Evolutionary conservation across 2,888 invertebrate species (phyloP), one percentile per base, ranked within the genome.

Genomic region (Corbicula japonica): DNA sequence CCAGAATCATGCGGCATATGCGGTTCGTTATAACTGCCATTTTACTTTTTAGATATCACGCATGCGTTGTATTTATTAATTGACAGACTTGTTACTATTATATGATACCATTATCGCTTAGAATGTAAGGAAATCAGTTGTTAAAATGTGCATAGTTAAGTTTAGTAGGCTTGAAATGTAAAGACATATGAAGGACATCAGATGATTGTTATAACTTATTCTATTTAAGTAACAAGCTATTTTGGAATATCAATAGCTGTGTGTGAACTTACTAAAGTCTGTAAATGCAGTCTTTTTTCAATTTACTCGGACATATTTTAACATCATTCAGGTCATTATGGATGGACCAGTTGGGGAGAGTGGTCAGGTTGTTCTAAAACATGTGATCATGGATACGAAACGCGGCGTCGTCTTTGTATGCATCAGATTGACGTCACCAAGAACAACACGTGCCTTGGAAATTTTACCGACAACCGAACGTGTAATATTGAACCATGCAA

Each of bases 1-100:
- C 50, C 50, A 10, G 50, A 15, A 50, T 50, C 50, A 21, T 50
- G 50, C 26, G 50, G 50, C 23, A 50, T 50, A 28, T 50, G 50
- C 15, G 50, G 50, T n/a, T n/a, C n/a, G n/a, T n/a, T n/a, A n/a
- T n/a, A n/a, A n/a, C n/a, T n/a, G n/a, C n/a, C n/a, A n/a, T n/a
- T n/a, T n/a, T n/a, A n/a, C n/a, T n/a, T n/a, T n/a, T n/a, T n/a
- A n/a, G n/a, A n/a, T n/a, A n/a, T n/a, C n/a, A n/a, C n/a, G n/a
- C n/a, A n/a, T n/a, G n/a, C n/a, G n/a, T n/a, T n/a, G n/a, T n/a
- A n/a, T n/a, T n/a, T n/a, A n/a, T n/a, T n/a, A n/a, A n/a, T n/a
- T n/a, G n/a, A n/a, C n/a, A n/a, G n/a, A n/a, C n/a, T n/a, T n/a
- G n/a, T n/a, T n/a, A n/a, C n/a, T n/a, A n/a, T n/a, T n/a, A n/a